Percentiles rank a stretch among this genome's conserved stretches.
phyloP scores from a whole-genome alignment of 2,113 vertebrate genomes.

The Panthera uncia region DNA sequence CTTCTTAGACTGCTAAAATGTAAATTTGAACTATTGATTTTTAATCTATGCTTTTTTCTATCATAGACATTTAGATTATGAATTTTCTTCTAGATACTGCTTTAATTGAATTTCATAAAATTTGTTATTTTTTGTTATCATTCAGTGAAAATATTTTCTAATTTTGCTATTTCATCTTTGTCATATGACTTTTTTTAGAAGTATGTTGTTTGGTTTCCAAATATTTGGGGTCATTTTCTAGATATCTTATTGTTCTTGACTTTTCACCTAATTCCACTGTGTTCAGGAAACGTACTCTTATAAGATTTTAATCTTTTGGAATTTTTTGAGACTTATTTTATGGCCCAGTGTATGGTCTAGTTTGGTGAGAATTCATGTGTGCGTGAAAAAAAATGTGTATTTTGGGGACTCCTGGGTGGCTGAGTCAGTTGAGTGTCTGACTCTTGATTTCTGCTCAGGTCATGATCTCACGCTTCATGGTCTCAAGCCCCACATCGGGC shows the following conservation, averaged over 20 bases:
- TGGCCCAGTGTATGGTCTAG: not conserved
- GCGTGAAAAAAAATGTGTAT: not conserved
- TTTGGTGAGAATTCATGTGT: not conserved
- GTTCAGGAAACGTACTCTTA: not conserved
- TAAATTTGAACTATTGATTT: not conserved
- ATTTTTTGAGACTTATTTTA: not conserved
- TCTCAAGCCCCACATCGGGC: no score
- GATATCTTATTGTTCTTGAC: not conserved
- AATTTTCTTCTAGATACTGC: not conserved
- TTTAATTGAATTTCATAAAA: constrained; percentile 19
- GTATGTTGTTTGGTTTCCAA: not conserved
- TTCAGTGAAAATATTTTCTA: not conserved
- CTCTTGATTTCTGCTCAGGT: no score
- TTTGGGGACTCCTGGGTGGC: not conserved
- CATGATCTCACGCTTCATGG: no score
- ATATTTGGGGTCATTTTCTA: not conserved
- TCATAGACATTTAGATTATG: not conserved
- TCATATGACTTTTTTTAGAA: not conserved
- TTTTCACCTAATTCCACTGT: constrained; percentile 41
- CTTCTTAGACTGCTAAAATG: not conserved
- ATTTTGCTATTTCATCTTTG: not conserved
- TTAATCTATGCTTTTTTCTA: not conserved
- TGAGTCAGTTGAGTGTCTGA: no score
- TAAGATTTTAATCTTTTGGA: constrained; percentile 8
- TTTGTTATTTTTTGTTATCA: constrained; percentile 10